Conservation (phyloP, 2,888 invertebrate genomes). For the Polydrusus pterygomalis region DNA sequence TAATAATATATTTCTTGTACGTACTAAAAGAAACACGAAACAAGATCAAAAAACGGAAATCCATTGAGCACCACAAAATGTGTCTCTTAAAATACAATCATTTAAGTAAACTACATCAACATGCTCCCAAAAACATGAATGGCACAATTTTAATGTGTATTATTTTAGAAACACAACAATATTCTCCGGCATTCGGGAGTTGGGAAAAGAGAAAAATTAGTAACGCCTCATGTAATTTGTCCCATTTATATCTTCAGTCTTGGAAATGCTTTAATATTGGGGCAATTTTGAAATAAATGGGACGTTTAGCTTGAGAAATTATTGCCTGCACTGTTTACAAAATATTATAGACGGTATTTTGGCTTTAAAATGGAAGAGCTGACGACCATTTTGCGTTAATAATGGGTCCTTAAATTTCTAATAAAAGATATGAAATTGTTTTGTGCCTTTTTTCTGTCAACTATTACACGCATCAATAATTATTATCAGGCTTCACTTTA, state of each 20-base stretch:
- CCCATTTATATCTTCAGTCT: slow-evolving; percentile 46
- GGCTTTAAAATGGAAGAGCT: slow-evolving; percentile 39
- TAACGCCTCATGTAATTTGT: slow-evolving; percentile 51
- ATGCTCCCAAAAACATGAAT: slow-evolving; percentile 39
- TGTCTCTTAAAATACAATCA: slow-evolving; percentile 37
- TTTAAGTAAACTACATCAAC: slow-evolving; percentile 22
- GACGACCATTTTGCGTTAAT: slow-evolving; percentile 24
- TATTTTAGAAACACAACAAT: slow-evolving; percentile 41
- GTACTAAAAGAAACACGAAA: slow-evolving; percentile 12
- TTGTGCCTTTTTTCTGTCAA: slow-evolving; percentile 6
- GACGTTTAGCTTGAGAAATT: slow-evolving; percentile 48
- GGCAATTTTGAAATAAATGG: slow-evolving; percentile 53
- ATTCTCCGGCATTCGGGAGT: slow-evolving; percentile 14
- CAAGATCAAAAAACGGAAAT: background rate
- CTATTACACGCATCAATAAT: slow-evolving; percentile 14
- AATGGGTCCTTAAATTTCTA: slow-evolving; percentile 27
- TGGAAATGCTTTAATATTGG: slow-evolving; percentile 50
- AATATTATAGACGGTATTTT: slow-evolving; percentile 30
- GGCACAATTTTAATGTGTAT: slow-evolving; percentile 42
- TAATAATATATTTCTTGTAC: background rate
- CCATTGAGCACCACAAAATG: slow-evolving; percentile 13
- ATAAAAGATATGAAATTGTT: slow-evolving; percentile 34
- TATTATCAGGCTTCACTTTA: too few species aligned
- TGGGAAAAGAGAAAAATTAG: slow-evolving; percentile 47
- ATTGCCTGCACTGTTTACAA: slow-evolving; percentile 46